These are phyloP conservation scores for Acipenser ruthenus DNA, from an alignment of 2,797 vertebrate genomes.

Conservation along the genomic window DNA sequence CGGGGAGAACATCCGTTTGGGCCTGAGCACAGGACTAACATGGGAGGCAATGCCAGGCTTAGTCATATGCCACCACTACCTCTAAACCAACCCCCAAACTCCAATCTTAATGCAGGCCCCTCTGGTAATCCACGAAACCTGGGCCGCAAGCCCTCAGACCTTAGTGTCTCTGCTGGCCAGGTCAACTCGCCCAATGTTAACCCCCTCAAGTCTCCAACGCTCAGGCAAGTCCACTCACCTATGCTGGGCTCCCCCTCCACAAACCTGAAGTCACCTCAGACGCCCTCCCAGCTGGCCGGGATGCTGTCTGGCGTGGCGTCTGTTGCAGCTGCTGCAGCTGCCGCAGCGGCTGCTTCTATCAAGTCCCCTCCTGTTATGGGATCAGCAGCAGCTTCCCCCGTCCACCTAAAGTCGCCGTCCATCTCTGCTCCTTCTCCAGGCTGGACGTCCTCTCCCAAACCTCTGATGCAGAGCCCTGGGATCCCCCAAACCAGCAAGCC, in stretches of 20 bases:
- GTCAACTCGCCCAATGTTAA: constrained; percentile 93
- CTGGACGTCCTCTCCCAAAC: constrained; percentile 96
- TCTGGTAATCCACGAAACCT: constrained; percentile 65
- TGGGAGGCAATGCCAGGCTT: constrained; percentile 76
- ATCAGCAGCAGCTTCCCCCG: constrained; percentile 95
- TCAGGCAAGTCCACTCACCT: constrained; percentile 96
- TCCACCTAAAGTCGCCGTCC: constrained; percentile 98
- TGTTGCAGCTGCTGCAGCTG: constrained; percentile 75
- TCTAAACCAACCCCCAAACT: constrained; percentile 67
- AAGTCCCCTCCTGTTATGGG: constrained; percentile 95
- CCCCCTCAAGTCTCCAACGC: constrained; percentile 89
- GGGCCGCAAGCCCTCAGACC: constrained; percentile 88
- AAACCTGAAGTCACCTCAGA: constrained; percentile 97
- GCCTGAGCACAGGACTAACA: constrained; percentile 88
- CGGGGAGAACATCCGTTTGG: constrained; percentile 77
- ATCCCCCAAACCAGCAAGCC: constrained; percentile 88
- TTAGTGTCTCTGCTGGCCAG: constrained; percentile 80
- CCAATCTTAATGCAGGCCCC: constrained; percentile 68
- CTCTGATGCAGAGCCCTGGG: constrained; percentile 96
- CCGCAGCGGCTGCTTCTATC: constrained; percentile 85
- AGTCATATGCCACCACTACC: constrained; percentile 90
- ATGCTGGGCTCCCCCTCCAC: constrained; percentile 97
- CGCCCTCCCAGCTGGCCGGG: constrained; percentile 93
- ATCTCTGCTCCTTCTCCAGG: constrained; percentile 94
- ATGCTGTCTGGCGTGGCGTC: constrained; percentile 87